phyloP scores from a whole-genome alignment of 1,140 invertebrate genomes.

The Drosophila sp. region DNA sequence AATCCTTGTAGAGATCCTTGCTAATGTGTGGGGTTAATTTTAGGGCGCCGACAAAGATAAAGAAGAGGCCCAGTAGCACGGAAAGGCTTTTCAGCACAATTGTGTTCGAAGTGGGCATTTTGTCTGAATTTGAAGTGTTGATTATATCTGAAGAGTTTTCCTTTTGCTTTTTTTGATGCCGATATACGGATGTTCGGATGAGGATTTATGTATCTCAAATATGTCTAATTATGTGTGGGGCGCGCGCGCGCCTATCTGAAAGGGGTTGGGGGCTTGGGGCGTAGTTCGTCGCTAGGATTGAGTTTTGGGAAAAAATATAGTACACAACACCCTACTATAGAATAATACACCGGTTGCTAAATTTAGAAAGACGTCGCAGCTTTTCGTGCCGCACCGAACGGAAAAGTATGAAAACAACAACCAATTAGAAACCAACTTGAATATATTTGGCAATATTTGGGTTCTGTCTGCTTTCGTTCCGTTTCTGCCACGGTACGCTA shows the following conservation, averaged over 20 bases:
- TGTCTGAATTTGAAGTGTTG: slow-evolving; percentile 28
- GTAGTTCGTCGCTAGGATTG: slow-evolving; percentile 20
- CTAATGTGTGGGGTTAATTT: slow-evolving; percentile 96
- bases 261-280: slow-evolving; percentile 17
- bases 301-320: slow-evolving; percentile 42
- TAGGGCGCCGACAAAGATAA: slow-evolving; percentile 96
- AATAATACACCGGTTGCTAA: slow-evolving; percentile 72
- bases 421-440: slow-evolving; percentile 65
- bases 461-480: slow-evolving; percentile 2
- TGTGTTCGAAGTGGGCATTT: slow-evolving; percentile 83
- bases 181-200: slow-evolving; percentile 1
- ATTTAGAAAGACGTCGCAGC: slow-evolving; percentile 68
- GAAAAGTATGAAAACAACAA: slow-evolving; percentile 52
- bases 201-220: slow-evolving; percentile 37
- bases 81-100: slow-evolving; percentile 95
- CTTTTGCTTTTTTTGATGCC: neutral
- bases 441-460: slow-evolving; percentile 74
- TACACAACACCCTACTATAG: slow-evolving; percentile 63
- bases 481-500: slow-evolving; percentile 3
- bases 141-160: slow-evolving; percentile 10
- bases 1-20: slow-evolving; percentile 97
- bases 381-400: slow-evolving; percentile 45
- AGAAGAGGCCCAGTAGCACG: slow-evolving; percentile 95
- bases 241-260: slow-evolving; percentile 25
- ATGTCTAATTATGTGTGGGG: slow-evolving; percentile 43